Evolutionary conservation across 2,797 vertebrate genomes (phyloP).

Genomic region (Holocentrus rufus): DNA sequence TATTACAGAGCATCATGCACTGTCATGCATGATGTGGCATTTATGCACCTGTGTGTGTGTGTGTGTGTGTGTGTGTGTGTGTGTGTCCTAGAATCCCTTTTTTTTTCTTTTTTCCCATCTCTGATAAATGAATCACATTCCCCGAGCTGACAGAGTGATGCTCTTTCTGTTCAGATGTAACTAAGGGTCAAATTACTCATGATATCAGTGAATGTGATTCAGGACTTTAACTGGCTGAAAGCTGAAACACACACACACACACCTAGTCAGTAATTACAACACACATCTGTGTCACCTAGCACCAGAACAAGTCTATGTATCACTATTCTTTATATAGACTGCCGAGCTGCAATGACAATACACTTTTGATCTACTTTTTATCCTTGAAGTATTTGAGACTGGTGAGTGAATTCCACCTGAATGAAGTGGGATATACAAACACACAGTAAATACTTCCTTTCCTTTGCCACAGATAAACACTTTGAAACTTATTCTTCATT

Average conservation of each 20-base stretch:
- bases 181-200: slow-evolving; percentile 8
- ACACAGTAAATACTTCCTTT: not conserved
- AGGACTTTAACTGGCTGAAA: slow-evolving; percentile 4
- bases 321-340: not conserved
- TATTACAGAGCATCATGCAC: not conserved
- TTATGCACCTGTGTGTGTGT: slow-evolving; percentile 14
- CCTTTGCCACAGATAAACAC: not conserved
- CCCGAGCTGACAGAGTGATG: slow-evolving; percentile 4
- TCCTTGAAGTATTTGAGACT: not conserved
- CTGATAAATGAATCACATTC: slow-evolving; percentile 20
- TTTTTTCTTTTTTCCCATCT: no score
- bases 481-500: not conserved
- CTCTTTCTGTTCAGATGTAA: slow-evolving; percentile 22
- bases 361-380: not conserved
- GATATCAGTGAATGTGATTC: slow-evolving; percentile 22
- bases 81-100: not conserved
- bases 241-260: not conserved
- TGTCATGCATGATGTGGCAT: not conserved
- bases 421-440: not conserved
- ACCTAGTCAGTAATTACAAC: not conserved
- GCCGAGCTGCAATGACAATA: slow-evolving; percentile 1
- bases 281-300: not conserved
- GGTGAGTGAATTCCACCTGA: not conserved
- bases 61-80: slow-evolving; percentile 1
- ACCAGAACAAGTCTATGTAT: slow-evolving; percentile 8